These are phyloP conservation scores for Aurelia sp. DNA, from an alignment of 30 jellyfish, hydroid and myxozoan species.

Conservation along the genomic window DNA sequence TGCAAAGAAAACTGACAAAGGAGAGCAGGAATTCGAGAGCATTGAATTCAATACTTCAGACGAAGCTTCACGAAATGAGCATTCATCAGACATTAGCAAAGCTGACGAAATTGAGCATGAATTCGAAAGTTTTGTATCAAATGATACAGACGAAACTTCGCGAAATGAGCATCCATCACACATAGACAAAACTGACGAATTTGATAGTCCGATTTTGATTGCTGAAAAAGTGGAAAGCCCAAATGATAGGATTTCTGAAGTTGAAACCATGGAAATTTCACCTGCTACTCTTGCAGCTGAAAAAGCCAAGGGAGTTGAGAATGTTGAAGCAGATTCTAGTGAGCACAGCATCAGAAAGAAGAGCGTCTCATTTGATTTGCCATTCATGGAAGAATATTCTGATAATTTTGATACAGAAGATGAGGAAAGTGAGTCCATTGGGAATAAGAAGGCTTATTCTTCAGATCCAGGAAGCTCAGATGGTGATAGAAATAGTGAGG, in stretches of 20 bases:
- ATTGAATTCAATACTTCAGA: background rate
- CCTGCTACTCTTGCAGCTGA: background rate
- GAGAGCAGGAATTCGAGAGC: background rate
- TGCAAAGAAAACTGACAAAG: background rate
- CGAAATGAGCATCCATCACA: background rate
- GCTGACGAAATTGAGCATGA: background rate
- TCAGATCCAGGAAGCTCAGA: no score
- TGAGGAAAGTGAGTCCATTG: background rate
- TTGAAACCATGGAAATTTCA: no score
- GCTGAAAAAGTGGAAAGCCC: no score
- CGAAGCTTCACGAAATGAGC: background rate
- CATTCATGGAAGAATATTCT: slow-evolving; percentile 33
- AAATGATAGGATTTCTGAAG: no score
- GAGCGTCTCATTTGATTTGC: slow-evolving; percentile 35
- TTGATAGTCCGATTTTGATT: no score
- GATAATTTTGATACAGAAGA: slow-evolving; percentile 32
- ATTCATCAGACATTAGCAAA: background rate
- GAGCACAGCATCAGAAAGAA: background rate
- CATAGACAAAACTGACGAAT: no score
- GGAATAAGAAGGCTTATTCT: no score
- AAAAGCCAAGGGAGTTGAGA: background rate
- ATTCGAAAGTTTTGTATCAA: background rate
- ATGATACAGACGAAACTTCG: background rate
- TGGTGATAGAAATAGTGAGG: no score
- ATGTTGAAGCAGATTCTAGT: background rate